phyloP scores from a whole-genome alignment of 2,797 vertebrate species.

The Oceanodroma leucorhoa region DNA sequence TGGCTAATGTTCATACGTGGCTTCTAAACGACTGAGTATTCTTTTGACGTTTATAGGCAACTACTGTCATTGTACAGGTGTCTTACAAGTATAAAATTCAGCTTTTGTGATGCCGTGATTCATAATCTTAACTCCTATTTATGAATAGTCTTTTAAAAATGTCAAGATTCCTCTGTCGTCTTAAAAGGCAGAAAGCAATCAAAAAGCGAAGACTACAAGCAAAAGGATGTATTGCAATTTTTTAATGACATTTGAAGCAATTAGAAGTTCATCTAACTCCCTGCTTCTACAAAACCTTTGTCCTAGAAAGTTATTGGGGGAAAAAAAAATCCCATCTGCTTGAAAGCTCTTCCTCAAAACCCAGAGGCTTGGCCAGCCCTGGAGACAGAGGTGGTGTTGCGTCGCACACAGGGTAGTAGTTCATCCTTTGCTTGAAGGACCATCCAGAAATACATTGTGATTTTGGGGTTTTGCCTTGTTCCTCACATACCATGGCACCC shows the following conservation, averaged over 20 bases:
- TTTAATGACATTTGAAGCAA: neutral
- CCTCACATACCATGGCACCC: accelerated
- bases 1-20: neutral
- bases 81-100: neutral
- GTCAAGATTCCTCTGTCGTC: neutral
- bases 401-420: neutral
- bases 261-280: neutral
- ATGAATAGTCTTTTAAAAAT: neutral
- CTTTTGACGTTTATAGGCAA: neutral
- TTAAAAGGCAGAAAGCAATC: neutral
- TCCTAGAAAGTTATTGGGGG: neutral
- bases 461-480: neutral
- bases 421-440: neutral
- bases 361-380: neutral
- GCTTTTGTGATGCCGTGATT: neutral
- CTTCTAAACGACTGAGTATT: neutral
- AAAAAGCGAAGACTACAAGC: neutral
- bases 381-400: neutral
- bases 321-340: neutral
- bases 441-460: accelerated
- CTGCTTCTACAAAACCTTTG: neutral
- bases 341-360: neutral
- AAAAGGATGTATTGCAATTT: neutral
- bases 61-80: neutral
- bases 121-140: neutral